Conservation (phyloP, 1,140 invertebrate genomes). For the fruit fly (Drosophila melanogaster) region DNA sequence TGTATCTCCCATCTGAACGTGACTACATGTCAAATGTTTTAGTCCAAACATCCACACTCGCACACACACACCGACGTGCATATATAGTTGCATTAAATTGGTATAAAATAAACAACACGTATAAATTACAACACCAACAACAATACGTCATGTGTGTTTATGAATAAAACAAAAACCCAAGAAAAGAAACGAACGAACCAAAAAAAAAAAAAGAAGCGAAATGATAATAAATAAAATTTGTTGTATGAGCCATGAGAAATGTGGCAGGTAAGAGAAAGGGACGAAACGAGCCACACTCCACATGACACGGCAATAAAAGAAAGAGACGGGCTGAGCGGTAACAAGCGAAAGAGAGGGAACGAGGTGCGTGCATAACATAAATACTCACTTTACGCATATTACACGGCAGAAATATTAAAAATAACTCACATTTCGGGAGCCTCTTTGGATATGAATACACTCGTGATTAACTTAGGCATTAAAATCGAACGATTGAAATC, state of each 20-base stretch:
- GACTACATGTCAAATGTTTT: constrained; percentile 57
- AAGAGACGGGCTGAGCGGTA: neutral
- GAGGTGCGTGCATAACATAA: constrained; percentile 47
- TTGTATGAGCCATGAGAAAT: constrained; percentile 48
- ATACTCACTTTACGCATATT: constrained; percentile 64
- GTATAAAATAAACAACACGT: constrained; percentile 80
- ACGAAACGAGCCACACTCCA: neutral
- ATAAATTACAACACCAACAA: constrained; percentile 69
- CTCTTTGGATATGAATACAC: constrained; percentile 28
- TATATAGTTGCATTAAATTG: constrained; percentile 76
- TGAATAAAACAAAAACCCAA: constrained; percentile 63
- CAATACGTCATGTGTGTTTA: constrained; percentile 43
- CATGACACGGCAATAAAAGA: neutral
- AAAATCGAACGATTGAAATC: constrained; percentile 5
- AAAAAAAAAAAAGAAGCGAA: constrained; percentile 23
- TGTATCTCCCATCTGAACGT: constrained; percentile 33
- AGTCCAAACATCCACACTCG: constrained; percentile 18
- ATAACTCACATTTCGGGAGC: constrained; percentile 45
- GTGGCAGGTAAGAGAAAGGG: constrained; percentile 47
- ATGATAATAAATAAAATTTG: constrained; percentile 54
- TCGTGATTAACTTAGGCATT: constrained; percentile 14
- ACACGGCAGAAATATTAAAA: constrained; percentile 45
- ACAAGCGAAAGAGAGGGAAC: neutral
- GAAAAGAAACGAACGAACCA: constrained; percentile 7
- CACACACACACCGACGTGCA: constrained; percentile 12